Evolutionary conservation across 1,140 invertebrate species (phyloP).

Genomic region (Apocrypta bakeri): DNA sequence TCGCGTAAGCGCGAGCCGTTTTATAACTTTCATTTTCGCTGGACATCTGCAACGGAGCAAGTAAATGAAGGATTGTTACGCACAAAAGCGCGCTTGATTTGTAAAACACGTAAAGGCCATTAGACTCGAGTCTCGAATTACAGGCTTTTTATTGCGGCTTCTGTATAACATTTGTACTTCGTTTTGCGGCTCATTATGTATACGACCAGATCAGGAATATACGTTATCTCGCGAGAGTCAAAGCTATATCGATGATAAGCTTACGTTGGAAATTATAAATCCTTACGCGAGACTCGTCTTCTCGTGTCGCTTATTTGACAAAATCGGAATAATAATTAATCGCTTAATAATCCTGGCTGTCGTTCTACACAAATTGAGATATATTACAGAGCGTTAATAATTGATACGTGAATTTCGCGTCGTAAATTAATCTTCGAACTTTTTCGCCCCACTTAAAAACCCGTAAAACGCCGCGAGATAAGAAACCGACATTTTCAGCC

Average conservation of each 20-base stretch:
- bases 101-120: background rate
- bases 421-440: slow-evolving; percentile 1
- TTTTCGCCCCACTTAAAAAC: background rate
- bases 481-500: background rate
- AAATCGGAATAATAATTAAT: too few species aligned
- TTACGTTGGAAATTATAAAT: background rate
- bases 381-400: background rate
- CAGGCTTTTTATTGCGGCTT: background rate
- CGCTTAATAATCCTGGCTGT: too few species aligned
- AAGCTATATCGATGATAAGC: background rate
- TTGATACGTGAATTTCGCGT: background rate
- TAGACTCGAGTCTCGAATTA: background rate
- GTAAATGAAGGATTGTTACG: background rate
- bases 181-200: background rate
- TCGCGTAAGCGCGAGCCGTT: background rate
- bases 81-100: background rate
- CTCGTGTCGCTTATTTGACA: slow-evolving; percentile 30
- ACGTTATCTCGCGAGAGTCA: background rate
- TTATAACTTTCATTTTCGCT: background rate
- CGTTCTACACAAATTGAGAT: background rate
- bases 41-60: background rate
- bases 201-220: background rate
- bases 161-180: background rate
- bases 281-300: too few species aligned
- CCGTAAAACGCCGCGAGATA: slow-evolving; percentile 3